Evolutionary conservation across 2,113 vertebrate species (phyloP).

Genomic region (Illadopsis cleaveri): DNA sequence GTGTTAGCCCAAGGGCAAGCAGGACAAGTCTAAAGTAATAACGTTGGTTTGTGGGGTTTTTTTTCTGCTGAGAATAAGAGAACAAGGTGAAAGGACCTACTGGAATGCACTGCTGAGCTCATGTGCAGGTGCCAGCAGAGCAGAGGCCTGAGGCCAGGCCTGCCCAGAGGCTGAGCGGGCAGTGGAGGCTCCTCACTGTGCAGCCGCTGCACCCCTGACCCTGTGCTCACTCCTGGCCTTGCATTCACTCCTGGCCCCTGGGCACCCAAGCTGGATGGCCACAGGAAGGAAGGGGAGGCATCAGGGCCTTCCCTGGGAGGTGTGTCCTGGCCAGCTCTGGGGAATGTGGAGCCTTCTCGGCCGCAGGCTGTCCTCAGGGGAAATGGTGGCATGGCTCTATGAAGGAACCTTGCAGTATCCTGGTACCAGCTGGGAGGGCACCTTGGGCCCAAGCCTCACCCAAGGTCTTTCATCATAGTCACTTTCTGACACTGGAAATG

Average conservation of each 20-base stretch:
- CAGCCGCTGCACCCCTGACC: too few species aligned
- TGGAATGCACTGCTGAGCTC: background rate
- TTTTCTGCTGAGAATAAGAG: background rate
- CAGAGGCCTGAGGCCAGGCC: rapidly evolving
- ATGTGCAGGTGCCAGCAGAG: rapidly evolving
- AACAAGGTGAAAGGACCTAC: background rate
- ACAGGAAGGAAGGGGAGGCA: background rate
- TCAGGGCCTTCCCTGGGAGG: background rate
- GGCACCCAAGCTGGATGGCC: background rate
- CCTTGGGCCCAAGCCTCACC: background rate
- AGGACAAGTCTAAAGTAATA: background rate
- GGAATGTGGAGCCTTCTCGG: background rate
- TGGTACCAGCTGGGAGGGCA: rapidly evolving
- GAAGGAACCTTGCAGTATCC: background rate
- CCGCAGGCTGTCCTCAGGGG: rapidly evolving
- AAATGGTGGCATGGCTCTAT: background rate
- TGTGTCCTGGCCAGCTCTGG: rapidly evolving
- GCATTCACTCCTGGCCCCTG: rapidly evolving
- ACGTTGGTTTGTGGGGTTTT: background rate
- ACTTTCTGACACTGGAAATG: background rate
- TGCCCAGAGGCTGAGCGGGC: rapidly evolving
- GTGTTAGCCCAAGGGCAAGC: background rate
- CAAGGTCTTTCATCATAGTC: background rate
- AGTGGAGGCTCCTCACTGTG: rapidly evolving
- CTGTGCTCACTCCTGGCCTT: rapidly evolving